Conservation (phyloP, 2,113 vertebrate species). For the Pseudorhombus dupliciocellatus region DNA sequence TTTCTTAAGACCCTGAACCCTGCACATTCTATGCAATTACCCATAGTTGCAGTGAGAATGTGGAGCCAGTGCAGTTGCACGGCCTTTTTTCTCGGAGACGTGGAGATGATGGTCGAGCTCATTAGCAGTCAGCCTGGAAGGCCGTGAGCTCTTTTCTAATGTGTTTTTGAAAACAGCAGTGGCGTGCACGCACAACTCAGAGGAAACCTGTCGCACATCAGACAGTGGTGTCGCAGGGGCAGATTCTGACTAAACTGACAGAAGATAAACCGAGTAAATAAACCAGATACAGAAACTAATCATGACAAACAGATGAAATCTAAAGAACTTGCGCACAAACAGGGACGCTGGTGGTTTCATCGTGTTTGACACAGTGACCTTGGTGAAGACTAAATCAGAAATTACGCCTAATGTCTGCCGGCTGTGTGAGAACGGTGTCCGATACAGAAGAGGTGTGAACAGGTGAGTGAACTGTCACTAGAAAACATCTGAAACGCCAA, state of each 20-base stretch:
- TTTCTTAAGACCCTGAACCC: not conserved
- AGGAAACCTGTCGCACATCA: conserved; percentile 49
- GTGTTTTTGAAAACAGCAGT: conserved; percentile 49
- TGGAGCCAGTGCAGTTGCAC: conserved; percentile 14
- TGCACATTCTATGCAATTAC: not conserved
- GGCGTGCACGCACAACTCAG: conserved; percentile 12
- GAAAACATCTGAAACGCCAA: too few relatives aligned
- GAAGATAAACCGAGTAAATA: conserved; percentile 35
- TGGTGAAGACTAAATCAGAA: too few relatives aligned
- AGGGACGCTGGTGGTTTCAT: too few relatives aligned
- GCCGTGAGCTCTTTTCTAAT: conserved; percentile 39
- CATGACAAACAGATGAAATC: not conserved
- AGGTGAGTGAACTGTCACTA: too few relatives aligned
- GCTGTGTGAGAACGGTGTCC: too few relatives aligned
- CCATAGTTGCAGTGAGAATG: conserved; percentile 3
- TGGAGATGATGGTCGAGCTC: conserved; percentile 51
- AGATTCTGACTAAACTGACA: conserved; percentile 26
- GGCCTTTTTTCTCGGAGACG: conserved; percentile 7
- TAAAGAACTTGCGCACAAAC: not conserved
- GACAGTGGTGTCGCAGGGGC: conserved; percentile 23
- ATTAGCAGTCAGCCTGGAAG: conserved; percentile 54
- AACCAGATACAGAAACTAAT: conserved; percentile 13
- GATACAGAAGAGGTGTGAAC: too few relatives aligned
- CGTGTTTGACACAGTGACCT: too few relatives aligned
- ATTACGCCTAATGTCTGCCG: too few relatives aligned